Percentiles rank a stretch among this genome's conserved stretches.
Conservation (phyloP, 2,797 vertebrate genomes). For the Sebastes aleutianus region DNA sequence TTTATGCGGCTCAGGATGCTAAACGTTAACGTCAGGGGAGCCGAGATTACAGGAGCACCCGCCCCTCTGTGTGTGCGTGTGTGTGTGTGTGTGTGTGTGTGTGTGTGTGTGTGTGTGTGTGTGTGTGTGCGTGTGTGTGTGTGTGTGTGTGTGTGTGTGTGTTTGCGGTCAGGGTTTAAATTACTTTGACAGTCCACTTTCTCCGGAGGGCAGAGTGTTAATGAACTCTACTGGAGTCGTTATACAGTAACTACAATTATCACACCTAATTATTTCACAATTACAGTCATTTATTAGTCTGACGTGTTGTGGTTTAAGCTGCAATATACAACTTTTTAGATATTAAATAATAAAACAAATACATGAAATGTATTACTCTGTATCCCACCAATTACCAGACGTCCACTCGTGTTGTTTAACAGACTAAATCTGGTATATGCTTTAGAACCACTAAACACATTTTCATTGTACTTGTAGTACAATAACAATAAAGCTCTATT, state of each 20-base stretch:
- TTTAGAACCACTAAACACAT: not conserved
- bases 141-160: not conserved
- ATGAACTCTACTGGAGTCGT: conserved; percentile 44
- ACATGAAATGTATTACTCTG: not conserved
- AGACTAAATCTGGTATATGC: not conserved
- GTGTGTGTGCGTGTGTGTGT: not conserved
- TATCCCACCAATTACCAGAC: not conserved
- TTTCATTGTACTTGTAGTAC: no score
- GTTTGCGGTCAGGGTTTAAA: conserved; percentile 32
- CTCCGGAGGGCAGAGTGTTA: conserved; percentile 40
- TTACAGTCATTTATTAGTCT: conserved; percentile 13
- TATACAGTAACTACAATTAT: conserved; percentile 36
- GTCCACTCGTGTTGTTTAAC: not conserved
- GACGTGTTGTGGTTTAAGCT: not conserved
- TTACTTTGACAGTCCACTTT: conserved; percentile 31
- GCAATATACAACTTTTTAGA: not conserved
- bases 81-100: no score
- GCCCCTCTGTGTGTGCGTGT: not conserved
- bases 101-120: not conserved
- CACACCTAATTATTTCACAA: conserved; percentile 47
- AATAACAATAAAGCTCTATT: no score
- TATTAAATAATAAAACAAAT: not conserved
- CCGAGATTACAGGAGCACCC: conserved; percentile 6
- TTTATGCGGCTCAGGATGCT: conserved; percentile 38
- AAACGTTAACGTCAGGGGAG: conserved; percentile 44